Base-by-base conservation (phyloP, 2,888 invertebrate species). In the Andrena marginata region DNA sequence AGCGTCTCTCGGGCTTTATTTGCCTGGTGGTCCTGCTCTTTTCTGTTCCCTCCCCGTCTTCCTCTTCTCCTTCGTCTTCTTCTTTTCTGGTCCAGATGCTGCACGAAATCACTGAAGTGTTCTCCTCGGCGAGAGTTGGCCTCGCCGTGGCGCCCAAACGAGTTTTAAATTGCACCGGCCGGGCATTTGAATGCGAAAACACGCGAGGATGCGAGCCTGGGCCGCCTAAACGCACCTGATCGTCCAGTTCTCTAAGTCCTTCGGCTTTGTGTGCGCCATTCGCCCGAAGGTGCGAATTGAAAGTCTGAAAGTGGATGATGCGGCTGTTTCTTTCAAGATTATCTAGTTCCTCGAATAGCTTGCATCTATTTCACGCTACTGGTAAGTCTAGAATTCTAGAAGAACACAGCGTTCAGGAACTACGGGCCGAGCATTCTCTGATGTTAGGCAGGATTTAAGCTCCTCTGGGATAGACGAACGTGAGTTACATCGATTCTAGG, bases 131-230 rank as follows among this genome's bases (percentile, higher is more conserved):
- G 87, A 85, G 77, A 77, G 76, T 54, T 20, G 77, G 79, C 35
- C 80, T 31, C 86, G 51, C 23, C 77, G 76, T 76, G 77, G 76
- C 85, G 77, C 78, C 89, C 85, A 92, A 92, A 92, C 92, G 92
- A 92, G 92, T 92, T 92, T 92, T 91, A 92, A 92, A 92, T 92
- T 92, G 91, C 88, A 69, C 77, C 71, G 63, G 63, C 49, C 54
- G 60, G 83, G 77, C 87, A 91, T 91, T 89, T 88, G 88, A 90
- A 89, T 88, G 84, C 86, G 88, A 87, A 80, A 88, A 88, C 87
- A 88, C 86, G 87, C 84, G 85, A 89, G 77, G 81, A 85, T 81
- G 81, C 85, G 62, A 85, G 79, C 82, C 68, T 26, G 85, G 76
- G 13, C 67, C 68, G 80, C 67, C 85, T 84, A 84, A 84, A 86